Evolutionary conservation across 2,113 vertebrate genomes (phyloP), one percentile per base, ranked within the genome.

Genomic region (Malurus melanocephalus): DNA sequence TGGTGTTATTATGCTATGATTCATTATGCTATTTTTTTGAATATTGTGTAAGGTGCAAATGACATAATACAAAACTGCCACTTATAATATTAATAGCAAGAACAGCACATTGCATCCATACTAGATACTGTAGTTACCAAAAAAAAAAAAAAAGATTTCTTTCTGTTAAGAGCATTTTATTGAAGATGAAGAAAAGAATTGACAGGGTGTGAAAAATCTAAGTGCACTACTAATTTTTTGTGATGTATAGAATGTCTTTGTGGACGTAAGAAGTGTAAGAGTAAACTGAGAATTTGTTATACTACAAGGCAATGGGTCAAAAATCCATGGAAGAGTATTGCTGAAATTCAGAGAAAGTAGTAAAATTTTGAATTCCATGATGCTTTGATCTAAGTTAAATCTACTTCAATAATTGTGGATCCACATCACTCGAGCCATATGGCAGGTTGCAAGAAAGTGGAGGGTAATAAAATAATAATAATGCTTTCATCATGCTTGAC

Each of bases 401-500:
- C 49, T 88, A 35, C 65, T 88, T 86, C 84, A 68, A 3, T 94
- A 95, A 86, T 64, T 78, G 57, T 53, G 27, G 23, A 84, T 90
- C 45, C 38, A 17, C 68, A 86, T 90, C n/a, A 72, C 24, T 13
- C 0, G 1, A 84, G 62, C 51, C 18, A 32, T 64, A 65, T 0
- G 4, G 53, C 26, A 87, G 53, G 27, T 83, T 61, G 14, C 33
- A 60, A 71, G 48, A 74, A 91, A 71, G 52, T 72, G 32, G 27
- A 26, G 86, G 32, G 18, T 84, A 88, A 90, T 94, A 69, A 94
- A 93, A 93, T 93, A 92, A 92, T 92, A 84, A 95, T 92, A 71
- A 88, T 69, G 71, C 71, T 95, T 95, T 95, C 87, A 93, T 95
- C 87, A 79, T 79, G 26, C 35, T 82, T 72, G 69, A 69, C 59